These are phyloP conservation scores for Sterna hirundo DNA, from an alignment of 2,113 vertebrate species.

Conservation along the genomic window DNA sequence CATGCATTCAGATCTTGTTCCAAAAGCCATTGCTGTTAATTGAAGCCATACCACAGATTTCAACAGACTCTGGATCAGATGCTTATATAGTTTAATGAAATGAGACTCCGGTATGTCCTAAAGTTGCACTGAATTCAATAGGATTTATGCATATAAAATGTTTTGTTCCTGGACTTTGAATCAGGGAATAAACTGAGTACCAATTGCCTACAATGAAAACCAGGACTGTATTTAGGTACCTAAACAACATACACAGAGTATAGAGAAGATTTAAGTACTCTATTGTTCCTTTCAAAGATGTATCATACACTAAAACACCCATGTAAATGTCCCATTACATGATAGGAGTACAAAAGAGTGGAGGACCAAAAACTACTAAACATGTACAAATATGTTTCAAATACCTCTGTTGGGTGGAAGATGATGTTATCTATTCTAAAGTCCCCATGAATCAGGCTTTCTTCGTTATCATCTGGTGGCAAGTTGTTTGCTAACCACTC, in stretches of 20 bases:
- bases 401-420: conserved; percentile 91
- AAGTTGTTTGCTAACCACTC: conserved; percentile 87
- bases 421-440: conserved; percentile 89
- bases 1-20: not conserved
- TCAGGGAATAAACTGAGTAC: not conserved
- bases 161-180: not conserved
- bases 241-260: not conserved
- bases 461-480: conserved; percentile 81
- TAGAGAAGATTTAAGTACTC: not conserved
- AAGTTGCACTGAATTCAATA: not conserved
- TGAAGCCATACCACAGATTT: not conserved
- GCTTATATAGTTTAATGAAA: not conserved
- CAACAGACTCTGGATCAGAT: not conserved
- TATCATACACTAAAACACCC: not conserved
- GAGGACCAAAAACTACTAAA: not conserved
- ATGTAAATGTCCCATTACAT: rapidly evolving
- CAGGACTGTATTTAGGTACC: not conserved
- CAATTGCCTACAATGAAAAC: not conserved
- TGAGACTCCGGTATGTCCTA: not conserved
- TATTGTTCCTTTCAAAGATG: not conserved
- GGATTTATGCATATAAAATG: not conserved
- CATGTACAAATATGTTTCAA: not conserved
- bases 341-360: not conserved
- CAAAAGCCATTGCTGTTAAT: not conserved
- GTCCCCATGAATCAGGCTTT: conserved; percentile 88